Conservation (phyloP, 2,888 invertebrate species). For the Opisthograptis luteolata region DNA sequence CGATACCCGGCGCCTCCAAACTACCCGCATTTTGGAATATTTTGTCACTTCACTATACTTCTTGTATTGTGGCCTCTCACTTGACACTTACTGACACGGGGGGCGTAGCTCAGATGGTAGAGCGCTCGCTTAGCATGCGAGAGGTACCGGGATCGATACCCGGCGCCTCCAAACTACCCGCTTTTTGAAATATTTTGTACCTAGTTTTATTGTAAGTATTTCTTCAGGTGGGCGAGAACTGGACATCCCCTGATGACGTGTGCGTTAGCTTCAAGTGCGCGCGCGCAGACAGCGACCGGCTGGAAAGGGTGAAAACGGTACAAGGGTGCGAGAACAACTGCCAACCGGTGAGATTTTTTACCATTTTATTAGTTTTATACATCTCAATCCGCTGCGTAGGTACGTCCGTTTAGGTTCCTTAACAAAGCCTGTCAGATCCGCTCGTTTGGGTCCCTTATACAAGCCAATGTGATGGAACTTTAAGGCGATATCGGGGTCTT, state of each 20-base stretch:
- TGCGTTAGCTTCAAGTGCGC: constrained; percentile 84
- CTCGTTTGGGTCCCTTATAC: too few relatives aligned
- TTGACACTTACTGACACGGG: constrained; percentile 6
- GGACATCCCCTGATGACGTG: constrained; percentile 81
- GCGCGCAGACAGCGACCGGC: constrained; percentile 67
- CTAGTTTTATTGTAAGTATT: too few relatives aligned
- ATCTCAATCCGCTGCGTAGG: not conserved
- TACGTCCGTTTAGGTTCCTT: too few relatives aligned
- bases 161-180: constrained; percentile 61
- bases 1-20: constrained; percentile 84
- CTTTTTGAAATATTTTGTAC: too few relatives aligned
- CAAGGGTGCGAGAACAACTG: constrained; percentile 80
- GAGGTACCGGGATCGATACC: constrained; percentile 78
- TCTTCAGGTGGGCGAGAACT: constrained; percentile 82
- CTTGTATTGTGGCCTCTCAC: too few relatives aligned
- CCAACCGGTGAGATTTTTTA: constrained; percentile 53
- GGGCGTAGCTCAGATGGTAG: constrained; percentile 74
- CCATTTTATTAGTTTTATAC: not conserved
- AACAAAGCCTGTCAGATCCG: too few relatives aligned
- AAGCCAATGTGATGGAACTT: too few relatives aligned
- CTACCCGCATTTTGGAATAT: too few relatives aligned
- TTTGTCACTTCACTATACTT: too few relatives aligned
- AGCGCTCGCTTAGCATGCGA: constrained; percentile 85
- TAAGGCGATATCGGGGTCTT: too few relatives aligned
- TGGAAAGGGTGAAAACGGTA: constrained; percentile 80